These are phyloP conservation scores for Morelia viridis DNA, from an alignment of 2,797 vertebrate genomes.

Conservation along the genomic window DNA sequence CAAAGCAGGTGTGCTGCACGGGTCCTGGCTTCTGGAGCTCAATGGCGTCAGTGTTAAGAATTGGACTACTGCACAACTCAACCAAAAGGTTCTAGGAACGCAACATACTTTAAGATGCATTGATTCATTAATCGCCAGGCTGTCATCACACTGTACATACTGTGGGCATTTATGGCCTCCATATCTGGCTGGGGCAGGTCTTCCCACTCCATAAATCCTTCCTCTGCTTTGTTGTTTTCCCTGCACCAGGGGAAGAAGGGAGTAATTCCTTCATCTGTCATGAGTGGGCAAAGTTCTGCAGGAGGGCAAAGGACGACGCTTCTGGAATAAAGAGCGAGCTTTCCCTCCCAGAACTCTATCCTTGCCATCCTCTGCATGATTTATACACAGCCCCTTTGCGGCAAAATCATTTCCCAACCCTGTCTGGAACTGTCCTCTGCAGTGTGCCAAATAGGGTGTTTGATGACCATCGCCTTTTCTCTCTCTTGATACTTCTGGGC, in stretches of 20 bases:
- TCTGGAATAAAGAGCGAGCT: not conserved
- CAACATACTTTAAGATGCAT: not conserved
- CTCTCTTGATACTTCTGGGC: not conserved
- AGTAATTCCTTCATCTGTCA: not conserved
- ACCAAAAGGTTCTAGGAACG: constrained; percentile 76
- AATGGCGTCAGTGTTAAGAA: constrained; percentile 79
- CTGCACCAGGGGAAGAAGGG: not conserved
- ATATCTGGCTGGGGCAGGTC: not conserved
- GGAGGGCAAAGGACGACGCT: not conserved
- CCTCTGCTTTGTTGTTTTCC: not conserved
- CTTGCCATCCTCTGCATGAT: not conserved
- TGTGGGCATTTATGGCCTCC: not conserved
- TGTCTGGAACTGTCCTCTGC: not conserved
- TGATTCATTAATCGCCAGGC: too few relatives aligned
- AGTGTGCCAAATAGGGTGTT: not conserved
- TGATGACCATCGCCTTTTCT: not conserved
- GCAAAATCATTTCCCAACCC: not conserved
- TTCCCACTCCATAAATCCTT: not conserved
- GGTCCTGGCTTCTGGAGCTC: constrained; percentile 87
- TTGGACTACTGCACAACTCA: constrained; percentile 73
- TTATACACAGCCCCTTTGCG: not conserved
- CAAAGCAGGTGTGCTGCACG: constrained; percentile 79
- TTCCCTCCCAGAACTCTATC: not conserved
- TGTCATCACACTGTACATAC: not conserved
- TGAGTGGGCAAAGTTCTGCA: not conserved